Base-by-base conservation (phyloP, 1,140 invertebrate species). In the Cardiocondyla obscurior region DNA sequence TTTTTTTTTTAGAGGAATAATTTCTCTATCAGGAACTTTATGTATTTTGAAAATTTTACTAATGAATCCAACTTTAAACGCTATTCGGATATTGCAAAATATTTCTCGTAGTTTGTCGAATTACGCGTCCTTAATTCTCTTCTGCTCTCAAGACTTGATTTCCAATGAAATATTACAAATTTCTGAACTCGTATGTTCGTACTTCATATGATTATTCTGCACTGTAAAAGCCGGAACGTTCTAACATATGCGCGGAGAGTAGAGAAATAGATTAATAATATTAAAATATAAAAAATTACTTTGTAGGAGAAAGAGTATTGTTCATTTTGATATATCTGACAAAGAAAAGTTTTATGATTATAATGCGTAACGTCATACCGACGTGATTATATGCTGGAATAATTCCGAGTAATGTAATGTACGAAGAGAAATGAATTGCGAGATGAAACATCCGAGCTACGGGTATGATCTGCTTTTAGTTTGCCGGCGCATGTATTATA, bases 341-440 rank as follows among this genome's bases (percentile, higher is more conserved):
- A 53, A 79, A 46, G 74, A 79, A 79, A 79, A 79, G 55, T 79
- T 79, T 53, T 79, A 79, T 62, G 55, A 76, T 74, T 58, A 49
- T 79, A 67, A 69, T 53, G 57, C 49, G 55, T 49, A 74, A 74
- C 39, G 55, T 58, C 69, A 69, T 39, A 33, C 30, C 74, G 46
- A 69, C 74, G 51, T 79, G 73, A 76, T 79, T 79, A 79, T 79
- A 79, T 76, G 58, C 33, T 22, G 62, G 74, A 69, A 79, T 79
- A 79, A 79, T 79, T 79, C 39, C 46, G 49, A 51, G 33, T 69
- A 79, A 79, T 79, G 49, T 79, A 79, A 79, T 53, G 74, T 42
- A 69, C 62, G 62, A 69, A 42, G 74, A 53, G 62, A 79, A 79
- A 79, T 79, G 74, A 79, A 79, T 79, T 79, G 62, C 62, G 74